phyloP scores from a whole-genome alignment of 2,888 invertebrate genomes.

The Cheilosia grossa region DNA sequence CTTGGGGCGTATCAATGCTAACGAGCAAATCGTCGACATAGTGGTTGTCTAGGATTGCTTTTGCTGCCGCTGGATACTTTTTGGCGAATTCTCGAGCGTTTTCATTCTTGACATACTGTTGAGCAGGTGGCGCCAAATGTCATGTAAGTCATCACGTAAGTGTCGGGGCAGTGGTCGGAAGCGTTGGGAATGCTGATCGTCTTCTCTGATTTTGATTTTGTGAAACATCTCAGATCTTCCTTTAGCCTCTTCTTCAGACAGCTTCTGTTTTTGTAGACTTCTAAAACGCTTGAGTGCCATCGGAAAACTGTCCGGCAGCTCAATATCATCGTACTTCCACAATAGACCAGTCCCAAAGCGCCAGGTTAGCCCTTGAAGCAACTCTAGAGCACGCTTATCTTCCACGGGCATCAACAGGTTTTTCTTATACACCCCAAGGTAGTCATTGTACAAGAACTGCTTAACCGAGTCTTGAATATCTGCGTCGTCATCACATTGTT shows the following conservation, averaged over 20 bases:
- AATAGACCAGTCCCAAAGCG: slow-evolving; percentile 14
- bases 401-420: slow-evolving; percentile 1
- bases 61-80: slow-evolving; percentile 10
- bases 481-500: slow-evolving; percentile 9
- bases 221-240: slow-evolving; percentile 34
- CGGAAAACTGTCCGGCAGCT: too few relatives aligned
- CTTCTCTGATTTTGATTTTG: slow-evolving; percentile 19
- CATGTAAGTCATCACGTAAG: slow-evolving; percentile 25
- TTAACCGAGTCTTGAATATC: background rate
- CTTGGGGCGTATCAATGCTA: background rate
- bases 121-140: slow-evolving; percentile 33
- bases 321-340: slow-evolving; percentile 4
- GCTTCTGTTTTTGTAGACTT: background rate
- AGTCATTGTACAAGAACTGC: slow-evolving; percentile 3
- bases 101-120: slow-evolving; percentile 22
- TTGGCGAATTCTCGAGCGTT: slow-evolving; percentile 24
- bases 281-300: too few relatives aligned
- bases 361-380: background rate
- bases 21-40: slow-evolving; percentile 32
- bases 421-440: background rate
- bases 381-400: background rate
- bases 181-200: slow-evolving; percentile 25
- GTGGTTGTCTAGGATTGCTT: slow-evolving; percentile 24
- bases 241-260: background rate
- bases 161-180: slow-evolving; percentile 2